Percentiles rank a stretch among this genome's conserved stretches.
phyloP scores from a whole-genome alignment of 2,888 invertebrate species.

The Lepidocyrtoides sp. region DNA sequence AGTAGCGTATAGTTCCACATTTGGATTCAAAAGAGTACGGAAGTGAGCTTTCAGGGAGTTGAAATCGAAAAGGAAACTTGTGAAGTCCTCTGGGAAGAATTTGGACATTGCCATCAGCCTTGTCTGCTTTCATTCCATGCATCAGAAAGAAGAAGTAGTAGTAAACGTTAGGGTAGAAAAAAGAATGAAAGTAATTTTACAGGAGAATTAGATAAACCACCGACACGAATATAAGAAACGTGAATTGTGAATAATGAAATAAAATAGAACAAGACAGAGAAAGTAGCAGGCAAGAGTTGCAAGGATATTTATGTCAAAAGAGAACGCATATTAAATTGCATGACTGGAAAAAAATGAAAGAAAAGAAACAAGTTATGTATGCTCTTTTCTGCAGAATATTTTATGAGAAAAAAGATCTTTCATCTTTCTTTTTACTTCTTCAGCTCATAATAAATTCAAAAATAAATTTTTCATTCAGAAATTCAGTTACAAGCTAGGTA shows the following conservation, averaged over 20 bases:
- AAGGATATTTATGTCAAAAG: no score
- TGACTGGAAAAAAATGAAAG: no score
- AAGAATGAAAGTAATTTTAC: conserved; percentile 49
- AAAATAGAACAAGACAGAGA: background rate
- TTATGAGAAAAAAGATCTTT: background rate
- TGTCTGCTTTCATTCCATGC: conserved; percentile 86
- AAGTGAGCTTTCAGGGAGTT: conserved; percentile 91
- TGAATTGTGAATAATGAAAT: conserved; percentile 23
- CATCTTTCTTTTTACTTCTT: background rate
- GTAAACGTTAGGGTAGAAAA: background rate
- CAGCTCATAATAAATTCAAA: no score
- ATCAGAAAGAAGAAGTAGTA: background rate
- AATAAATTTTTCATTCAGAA: no score
- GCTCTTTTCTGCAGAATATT: no score
- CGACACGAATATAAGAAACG: background rate
- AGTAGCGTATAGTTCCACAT: conserved; percentile 91
- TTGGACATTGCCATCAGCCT: conserved; percentile 89
- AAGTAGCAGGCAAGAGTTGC: background rate
- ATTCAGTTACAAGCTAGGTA: no score
- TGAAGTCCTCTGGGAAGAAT: conserved; percentile 91
- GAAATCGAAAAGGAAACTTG: conserved; percentile 90
- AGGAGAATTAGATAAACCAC: conserved; percentile 54
- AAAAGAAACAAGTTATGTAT: no score
- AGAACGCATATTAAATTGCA: no score
- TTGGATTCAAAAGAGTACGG: conserved; percentile 93